Evolutionary conservation across 2,797 vertebrate genomes (phyloP).

Genomic region (Garrulus glandarius): DNA sequence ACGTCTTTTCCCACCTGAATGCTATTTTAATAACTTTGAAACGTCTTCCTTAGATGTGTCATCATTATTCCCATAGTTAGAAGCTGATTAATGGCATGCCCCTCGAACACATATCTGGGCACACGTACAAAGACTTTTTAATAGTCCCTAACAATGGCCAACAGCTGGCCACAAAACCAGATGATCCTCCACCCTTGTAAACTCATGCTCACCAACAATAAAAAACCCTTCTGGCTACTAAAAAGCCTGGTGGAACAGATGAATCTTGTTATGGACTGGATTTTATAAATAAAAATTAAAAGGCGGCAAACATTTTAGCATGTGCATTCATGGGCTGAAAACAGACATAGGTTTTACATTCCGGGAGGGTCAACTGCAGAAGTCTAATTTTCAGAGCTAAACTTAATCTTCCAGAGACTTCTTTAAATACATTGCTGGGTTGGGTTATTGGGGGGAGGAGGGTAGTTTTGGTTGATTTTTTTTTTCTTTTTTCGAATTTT

Average conservation of each 20-base stretch:
- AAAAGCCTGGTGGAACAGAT: constrained; percentile 54
- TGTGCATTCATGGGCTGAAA: constrained; percentile 3
- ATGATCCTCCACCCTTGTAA: constrained; percentile 60
- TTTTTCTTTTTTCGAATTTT: background rate
- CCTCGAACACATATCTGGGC: constrained; percentile 58
- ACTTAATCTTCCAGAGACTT: background rate
- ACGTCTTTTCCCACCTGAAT: constrained; percentile 27
- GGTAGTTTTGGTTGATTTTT: background rate
- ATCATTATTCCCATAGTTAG: constrained; percentile 35
- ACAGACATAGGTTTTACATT: background rate
- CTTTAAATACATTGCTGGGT: background rate
- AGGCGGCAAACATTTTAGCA: constrained; percentile 10
- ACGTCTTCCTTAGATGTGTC: constrained; percentile 24
- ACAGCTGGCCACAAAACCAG: constrained; percentile 63
- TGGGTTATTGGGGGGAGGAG: accelerated
- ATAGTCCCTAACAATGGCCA: constrained; percentile 56
- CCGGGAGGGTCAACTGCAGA: background rate
- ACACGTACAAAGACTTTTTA: constrained; percentile 47
- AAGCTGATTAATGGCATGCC: constrained; percentile 49
- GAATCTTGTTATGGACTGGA: constrained; percentile 48
- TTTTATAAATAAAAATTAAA: constrained; percentile 61
- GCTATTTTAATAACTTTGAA: constrained; percentile 8
- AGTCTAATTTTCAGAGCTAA: background rate
- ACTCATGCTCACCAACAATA: constrained; percentile 43
- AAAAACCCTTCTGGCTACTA: constrained; percentile 58